phyloP scores from a whole-genome alignment of 1,140 invertebrate genomes.

The Papilio polyxenes region DNA sequence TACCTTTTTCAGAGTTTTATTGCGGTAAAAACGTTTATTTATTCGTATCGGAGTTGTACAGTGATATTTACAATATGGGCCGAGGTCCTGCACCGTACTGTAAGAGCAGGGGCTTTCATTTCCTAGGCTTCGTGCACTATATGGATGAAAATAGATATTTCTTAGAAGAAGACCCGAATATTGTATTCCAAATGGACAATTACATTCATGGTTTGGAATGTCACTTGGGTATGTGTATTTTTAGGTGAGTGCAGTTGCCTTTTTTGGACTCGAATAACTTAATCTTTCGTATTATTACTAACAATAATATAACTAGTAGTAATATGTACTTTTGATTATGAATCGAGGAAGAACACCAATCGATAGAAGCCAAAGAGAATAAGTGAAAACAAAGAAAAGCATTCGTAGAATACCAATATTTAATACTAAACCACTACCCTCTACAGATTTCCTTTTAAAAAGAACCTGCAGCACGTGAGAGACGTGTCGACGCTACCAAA shows the following conservation, averaged over 20 bases:
- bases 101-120: conserved; percentile 66
- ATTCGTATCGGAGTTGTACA: conserved; percentile 72
- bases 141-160: conserved; percentile 69
- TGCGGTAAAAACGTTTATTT: conserved; percentile 73
- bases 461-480: conserved; percentile 65
- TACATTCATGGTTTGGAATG: conserved; percentile 74
- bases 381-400: too few species aligned
- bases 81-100: conserved; percentile 63
- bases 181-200: conserved; percentile 69
- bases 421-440: too few species aligned
- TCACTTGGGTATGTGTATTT: conserved; percentile 68
- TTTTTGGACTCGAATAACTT: background rate
- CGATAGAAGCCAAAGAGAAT: too few species aligned
- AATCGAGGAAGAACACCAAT: too few species aligned
- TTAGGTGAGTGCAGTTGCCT: conserved; percentile 53
- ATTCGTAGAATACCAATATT: too few species aligned
- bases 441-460: conserved; percentile 73
- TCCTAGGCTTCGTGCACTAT: conserved; percentile 71
- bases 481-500: conserved; percentile 70
- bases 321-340: background rate
- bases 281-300: too few species aligned
- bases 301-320: too few species aligned
- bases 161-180: conserved; percentile 66
- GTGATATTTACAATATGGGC: conserved; percentile 73
- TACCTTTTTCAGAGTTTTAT: conserved; percentile 64